Evolutionary conservation across 2,797 vertebrate species (phyloP), one percentile per base, ranked within the genome.

Genomic region (Pseudochromis fuscus): DNA sequence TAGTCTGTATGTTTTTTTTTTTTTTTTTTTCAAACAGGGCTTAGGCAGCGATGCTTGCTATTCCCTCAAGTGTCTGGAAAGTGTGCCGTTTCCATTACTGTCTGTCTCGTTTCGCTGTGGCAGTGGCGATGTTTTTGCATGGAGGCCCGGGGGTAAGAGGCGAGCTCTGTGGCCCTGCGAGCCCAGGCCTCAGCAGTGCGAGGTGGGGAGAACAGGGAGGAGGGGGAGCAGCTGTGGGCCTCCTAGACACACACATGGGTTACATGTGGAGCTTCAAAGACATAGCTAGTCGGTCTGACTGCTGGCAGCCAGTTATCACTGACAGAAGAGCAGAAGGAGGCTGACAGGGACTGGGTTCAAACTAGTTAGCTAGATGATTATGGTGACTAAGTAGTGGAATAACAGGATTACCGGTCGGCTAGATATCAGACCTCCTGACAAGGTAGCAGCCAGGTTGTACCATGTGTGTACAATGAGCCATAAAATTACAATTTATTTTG

Each of bases 21-120:
- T 82, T 84, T 88, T 90, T 92, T 51, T 51, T 82, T 84, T 88
- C 89, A 92, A 90, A 89, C 23, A 64, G 77, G 68, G 69, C 58
- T 93, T 85, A 92, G 84, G 77, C 89, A 78, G 92, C 93, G 90
- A 85, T 90, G 86, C 90, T 93, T 86, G 74, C 78, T 93, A 87
- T 95, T 95, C 94, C 94, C 94, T 87, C 4, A 4, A 48, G 92
- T 93, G 93, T 96, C 95, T 96, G 95, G 92, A 92, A 94, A 91
- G 92, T 51, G 69, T 90, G 87, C 71, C 74, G 79, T 93, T 94
- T 92, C 89, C 90, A 79, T 83, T 91, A 92, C 83, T 68, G 87
- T 71, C 87, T 59, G 78, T 94, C 93, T 77, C 89, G 79, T 92
- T 42, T 92, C 77, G 46, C 83, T 83, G 77, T 83, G 79, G 89